A percentile compares a stretch with the other conserved stretches of the same genome.
Conservation (phyloP, 2,113 vertebrate genomes). For the Protobothrops mucrosquamatus region DNA sequence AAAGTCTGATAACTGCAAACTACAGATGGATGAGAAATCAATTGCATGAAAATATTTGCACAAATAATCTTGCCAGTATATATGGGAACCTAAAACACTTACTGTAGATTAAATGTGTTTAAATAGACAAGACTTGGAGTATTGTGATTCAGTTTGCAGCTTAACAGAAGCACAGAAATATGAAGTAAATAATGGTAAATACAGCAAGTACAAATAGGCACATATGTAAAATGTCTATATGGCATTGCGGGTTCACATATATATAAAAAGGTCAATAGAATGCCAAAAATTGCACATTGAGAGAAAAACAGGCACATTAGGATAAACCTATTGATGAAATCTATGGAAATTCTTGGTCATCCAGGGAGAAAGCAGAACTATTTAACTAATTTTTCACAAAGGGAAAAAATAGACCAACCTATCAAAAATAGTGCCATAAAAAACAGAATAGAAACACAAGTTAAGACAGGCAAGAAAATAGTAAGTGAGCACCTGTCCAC, state of each 20-base stretch:
- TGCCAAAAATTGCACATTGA: no score
- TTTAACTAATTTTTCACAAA: no score
- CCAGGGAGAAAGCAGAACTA: no score
- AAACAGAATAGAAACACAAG: no score
- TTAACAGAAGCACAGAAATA: background rate
- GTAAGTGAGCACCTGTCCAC: no score
- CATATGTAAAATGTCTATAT: background rate
- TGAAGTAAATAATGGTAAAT: background rate
- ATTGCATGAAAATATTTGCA: background rate
- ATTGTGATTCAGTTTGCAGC: background rate
- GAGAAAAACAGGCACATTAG: no score
- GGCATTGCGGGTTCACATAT: background rate
- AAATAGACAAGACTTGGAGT: background rate
- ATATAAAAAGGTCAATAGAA: no score
- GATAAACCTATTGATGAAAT: no score
- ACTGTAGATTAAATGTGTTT: background rate
- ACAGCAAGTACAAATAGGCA: background rate
- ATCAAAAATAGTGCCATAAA: no score
- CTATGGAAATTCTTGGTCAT: no score
- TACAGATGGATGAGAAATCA: background rate
- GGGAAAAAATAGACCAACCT: no score
- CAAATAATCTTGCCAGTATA: background rate
- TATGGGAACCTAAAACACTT: background rate
- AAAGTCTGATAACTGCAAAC: background rate
- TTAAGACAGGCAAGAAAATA: no score